Evolutionary conservation across 2,888 invertebrate genomes (phyloP), one percentile per base, ranked within the genome.

Genomic region (Tortrix viridana): DNA sequence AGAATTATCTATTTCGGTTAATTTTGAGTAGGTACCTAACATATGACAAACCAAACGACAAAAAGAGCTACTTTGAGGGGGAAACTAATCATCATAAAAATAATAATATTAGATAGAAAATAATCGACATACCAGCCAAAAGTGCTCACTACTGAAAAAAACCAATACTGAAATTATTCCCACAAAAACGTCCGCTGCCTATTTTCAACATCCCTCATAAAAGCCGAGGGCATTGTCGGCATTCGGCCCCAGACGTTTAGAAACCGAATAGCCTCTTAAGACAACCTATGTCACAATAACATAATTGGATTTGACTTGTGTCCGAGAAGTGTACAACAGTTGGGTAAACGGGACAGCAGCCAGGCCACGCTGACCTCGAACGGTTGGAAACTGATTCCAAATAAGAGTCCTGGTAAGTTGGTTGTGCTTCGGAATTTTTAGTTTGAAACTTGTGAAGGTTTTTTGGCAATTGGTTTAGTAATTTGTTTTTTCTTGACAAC

Each of bases 211-310:
- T n/a, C 16, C 14, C 41, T 12, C 16, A 41, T 41, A 38, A 43
- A 54, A 23, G 38, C 43, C 53, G 23, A 26, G 43, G 7, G 26
- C n/a, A 48, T 48, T 14, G 32, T 20, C n/a, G 19, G 26, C 22
- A 18, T 56, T 48, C 32, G 26, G 26, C 12, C 44, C 19, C 48
- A 41, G 14, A 38, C 60, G 53, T 53, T 38, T 6, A 53, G 38
- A 26, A 41, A 19, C 47, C 53, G 18, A 41, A 53, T 53, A 60
- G 23, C 53, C 60, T 53, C 38, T 60, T 46, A 47, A 53, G 38
- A 53, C 46, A 38, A 23, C 52, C 60, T 53, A 53, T 60, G 60
- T 53, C 60, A 60, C 60, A 53, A 47, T 60, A 60, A 60, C 41
- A 60, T 60, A 53, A 60, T 53, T 60, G 53, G 53, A 12, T 53